phyloP scores from a whole-genome alignment of 2,113 vertebrate species.

The Falco punctatus region DNA sequence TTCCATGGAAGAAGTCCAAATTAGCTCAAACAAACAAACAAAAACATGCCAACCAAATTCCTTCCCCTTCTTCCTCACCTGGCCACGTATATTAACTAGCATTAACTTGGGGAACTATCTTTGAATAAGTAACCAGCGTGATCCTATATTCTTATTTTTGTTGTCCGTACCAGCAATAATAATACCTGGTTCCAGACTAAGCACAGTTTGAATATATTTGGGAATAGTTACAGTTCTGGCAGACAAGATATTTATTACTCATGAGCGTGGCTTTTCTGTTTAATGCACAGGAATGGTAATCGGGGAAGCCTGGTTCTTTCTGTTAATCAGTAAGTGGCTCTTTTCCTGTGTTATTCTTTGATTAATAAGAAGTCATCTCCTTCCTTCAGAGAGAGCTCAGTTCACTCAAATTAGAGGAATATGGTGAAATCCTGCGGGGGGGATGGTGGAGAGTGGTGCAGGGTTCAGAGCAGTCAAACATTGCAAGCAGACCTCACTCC shows the following conservation, averaged over 20 bases:
- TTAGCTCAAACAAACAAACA: not conserved
- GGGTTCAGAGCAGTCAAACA: not conserved
- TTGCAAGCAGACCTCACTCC: not conserved
- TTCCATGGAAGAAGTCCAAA: not conserved
- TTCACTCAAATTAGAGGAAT: not conserved
- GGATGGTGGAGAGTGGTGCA: no score
- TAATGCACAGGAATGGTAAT: not conserved
- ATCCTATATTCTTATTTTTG: not conserved
- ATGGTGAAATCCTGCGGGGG: not conserved
- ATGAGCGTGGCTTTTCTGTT: not conserved
- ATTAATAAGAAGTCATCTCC: not conserved
- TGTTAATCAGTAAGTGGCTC: not conserved
- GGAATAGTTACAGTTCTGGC: not conserved
- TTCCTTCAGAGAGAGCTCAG: not conserved
- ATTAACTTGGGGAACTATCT: not conserved
- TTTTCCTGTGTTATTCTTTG: not conserved
- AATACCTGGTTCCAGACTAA: not conserved
- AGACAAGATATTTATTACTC: not conserved
- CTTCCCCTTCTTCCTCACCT: not conserved
- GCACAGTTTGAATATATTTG: not conserved
- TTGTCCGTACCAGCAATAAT: not conserved
- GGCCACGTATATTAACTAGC: not conserved
- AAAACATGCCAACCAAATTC: not conserved
- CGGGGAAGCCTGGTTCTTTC: not conserved
- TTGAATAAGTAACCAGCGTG: not conserved